These are phyloP conservation scores for Arctopsyche grandis DNA, from an alignment of 1,140 invertebrate species.

Conservation along the genomic window DNA sequence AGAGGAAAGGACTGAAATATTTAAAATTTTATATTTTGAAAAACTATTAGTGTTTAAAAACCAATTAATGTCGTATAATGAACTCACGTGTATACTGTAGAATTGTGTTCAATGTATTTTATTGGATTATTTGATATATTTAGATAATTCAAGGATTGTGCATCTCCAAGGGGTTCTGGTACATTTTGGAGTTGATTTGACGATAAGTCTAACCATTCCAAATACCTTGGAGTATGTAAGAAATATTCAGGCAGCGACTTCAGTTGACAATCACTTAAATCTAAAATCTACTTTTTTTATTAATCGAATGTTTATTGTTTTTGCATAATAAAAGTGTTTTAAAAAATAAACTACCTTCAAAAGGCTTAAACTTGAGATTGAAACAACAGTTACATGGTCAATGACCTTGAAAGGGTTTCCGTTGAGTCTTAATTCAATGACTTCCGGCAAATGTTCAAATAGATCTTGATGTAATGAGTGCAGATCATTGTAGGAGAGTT, in stretches of 20 bases:
- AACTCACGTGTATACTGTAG: constrained; percentile 59
- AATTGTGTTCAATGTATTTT: constrained; percentile 57
- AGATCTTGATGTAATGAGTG: constrained; percentile 74
- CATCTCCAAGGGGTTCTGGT: constrained; percentile 70
- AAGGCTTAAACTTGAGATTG: constrained; percentile 70
- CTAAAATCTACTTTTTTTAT: constrained; percentile 66
- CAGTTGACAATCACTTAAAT: constrained; percentile 74
- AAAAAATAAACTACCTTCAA: constrained; percentile 68
- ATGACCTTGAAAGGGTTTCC: constrained; percentile 74
- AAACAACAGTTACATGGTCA: constrained; percentile 69
- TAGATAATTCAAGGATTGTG: constrained; percentile 69
- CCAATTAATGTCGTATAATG: no score
- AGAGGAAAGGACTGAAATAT: constrained; percentile 70
- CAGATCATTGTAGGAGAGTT: constrained; percentile 73
- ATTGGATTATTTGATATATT: constrained; percentile 78
- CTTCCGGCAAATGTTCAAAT: constrained; percentile 74
- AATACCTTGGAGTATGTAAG: constrained; percentile 71
- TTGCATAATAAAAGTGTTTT: neutral
- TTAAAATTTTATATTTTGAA: constrained; percentile 32
- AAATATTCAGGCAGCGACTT: constrained; percentile 70
- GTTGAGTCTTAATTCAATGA: constrained; percentile 74
- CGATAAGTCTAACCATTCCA: constrained; percentile 75
- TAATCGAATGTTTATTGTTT: neutral
- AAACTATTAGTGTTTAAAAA: neutral
- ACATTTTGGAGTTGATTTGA: constrained; percentile 72